phyloP scores from a whole-genome alignment of 2,888 invertebrate genomes.

The Parthenolecanium corni region DNA sequence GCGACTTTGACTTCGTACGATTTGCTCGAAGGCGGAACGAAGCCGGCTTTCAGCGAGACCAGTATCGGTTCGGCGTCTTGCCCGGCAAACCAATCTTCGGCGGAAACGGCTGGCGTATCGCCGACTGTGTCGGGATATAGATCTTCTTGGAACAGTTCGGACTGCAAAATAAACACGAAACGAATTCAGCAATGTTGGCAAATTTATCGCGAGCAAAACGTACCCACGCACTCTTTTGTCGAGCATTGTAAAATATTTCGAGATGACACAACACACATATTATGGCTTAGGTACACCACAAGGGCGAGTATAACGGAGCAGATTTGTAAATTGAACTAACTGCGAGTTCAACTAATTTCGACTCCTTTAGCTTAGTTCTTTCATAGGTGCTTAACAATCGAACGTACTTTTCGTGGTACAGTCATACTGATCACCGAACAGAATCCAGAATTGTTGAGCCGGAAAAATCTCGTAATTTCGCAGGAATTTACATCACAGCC shows the following conservation, averaged over 20 bases:
- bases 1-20: conserved; percentile 55
- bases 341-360: too few species aligned
- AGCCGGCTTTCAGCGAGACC: conserved; percentile 78
- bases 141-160: conserved; percentile 94
- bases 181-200: too few species aligned
- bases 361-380: too few species aligned
- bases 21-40: conserved; percentile 48
- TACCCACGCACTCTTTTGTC: too few species aligned
- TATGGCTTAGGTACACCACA: too few species aligned
- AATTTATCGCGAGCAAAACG: too few species aligned
- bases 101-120: conserved; percentile 74
- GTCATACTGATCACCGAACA: conserved; percentile 97
- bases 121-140: conserved; percentile 91
- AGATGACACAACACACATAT: too few species aligned
- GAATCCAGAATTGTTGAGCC: conserved; percentile 84
- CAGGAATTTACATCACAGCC: conserved; percentile 89
- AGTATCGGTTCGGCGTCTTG: conserved; percentile 81
- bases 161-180: conserved; percentile 46
- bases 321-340: too few species aligned
- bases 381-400: too few species aligned
- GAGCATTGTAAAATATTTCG: too few species aligned
- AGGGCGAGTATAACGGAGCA: too few species aligned
- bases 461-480: conserved; percentile 90
- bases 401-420: conserved; percentile 73
- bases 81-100: conserved; percentile 86